A percentile compares a stretch with the other conserved stretches of the same genome.
Evolutionary conservation across 2,888 invertebrate genomes (phyloP).

Genomic region (Axea sp.): DNA sequence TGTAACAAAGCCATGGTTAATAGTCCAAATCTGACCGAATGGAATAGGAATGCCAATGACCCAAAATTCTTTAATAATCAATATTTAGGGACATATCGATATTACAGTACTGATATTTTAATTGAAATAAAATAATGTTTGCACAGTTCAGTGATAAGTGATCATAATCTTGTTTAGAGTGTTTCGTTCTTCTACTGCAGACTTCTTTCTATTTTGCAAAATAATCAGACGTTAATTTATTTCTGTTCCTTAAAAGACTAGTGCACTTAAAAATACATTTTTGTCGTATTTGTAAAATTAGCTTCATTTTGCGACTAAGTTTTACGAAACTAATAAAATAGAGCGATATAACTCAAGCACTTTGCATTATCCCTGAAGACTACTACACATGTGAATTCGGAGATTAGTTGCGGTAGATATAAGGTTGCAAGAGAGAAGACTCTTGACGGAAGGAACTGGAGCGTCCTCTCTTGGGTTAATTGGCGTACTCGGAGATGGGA

Average conservation of each 20-base stretch:
- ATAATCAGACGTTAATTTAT: slow-evolving; percentile 45
- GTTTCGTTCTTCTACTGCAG: no score
- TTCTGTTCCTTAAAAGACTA: not conserved
- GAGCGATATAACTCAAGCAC: slow-evolving; percentile 54
- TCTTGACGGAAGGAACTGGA: slow-evolving; percentile 68
- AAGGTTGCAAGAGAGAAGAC: slow-evolving; percentile 52
- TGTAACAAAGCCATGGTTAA: no score
- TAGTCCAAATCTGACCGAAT: no score
- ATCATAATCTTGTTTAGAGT: no score
- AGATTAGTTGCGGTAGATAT: slow-evolving; percentile 60
- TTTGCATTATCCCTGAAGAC: slow-evolving; percentile 49
- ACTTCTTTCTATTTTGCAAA: no score
- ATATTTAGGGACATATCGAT: no score
- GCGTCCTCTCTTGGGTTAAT: slow-evolving; percentile 71
- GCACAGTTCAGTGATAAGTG: no score
- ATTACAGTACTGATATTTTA: no score
- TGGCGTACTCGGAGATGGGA: slow-evolving; percentile 67
- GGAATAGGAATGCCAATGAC: no score
- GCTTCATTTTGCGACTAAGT: slow-evolving; percentile 32
- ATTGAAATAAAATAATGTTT: no score
- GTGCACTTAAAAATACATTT: slow-evolving; percentile 37
- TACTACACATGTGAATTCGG: slow-evolving; percentile 53
- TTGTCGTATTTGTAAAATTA: slow-evolving; percentile 34
- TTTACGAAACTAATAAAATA: slow-evolving; percentile 56
- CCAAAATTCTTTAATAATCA: no score